phyloP scores from a whole-genome alignment of 2,797 vertebrate genomes.

The Brachyalestes nurse region DNA sequence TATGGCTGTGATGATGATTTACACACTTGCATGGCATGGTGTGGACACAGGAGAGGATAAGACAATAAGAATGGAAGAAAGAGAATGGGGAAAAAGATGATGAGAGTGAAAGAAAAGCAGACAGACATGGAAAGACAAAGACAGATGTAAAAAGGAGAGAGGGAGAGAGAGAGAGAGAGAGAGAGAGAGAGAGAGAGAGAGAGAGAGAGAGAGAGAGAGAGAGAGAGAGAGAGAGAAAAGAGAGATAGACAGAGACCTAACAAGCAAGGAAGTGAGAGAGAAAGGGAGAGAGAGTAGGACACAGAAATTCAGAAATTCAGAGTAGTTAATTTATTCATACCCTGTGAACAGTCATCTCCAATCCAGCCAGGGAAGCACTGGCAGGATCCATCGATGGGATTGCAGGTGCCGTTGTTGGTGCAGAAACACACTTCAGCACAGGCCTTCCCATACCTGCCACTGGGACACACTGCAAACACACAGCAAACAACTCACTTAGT shows the following conservation, averaged over 20 bases:
- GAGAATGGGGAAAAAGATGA: slow-evolving; percentile 45
- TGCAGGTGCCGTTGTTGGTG: slow-evolving; percentile 97
- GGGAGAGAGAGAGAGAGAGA: slow-evolving; percentile 50
- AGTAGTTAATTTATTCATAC: slow-evolving; percentile 73
- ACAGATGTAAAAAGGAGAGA: slow-evolving; percentile 42
- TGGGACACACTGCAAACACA: slow-evolving; percentile 85
- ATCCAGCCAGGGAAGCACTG: slow-evolving; percentile 97
- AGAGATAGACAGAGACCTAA: slow-evolving; percentile 48
- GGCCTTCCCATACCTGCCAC: slow-evolving; percentile 87
- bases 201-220: slow-evolving; percentile 34
- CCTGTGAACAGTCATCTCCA: slow-evolving; percentile 92
- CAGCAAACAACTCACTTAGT: slow-evolving; percentile 29
- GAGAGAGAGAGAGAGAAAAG: slow-evolving; percentile 56
- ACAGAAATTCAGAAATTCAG: slow-evolving; percentile 25
- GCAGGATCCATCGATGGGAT: slow-evolving; percentile 94
- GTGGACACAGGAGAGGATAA: neutral
- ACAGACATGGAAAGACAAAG: slow-evolving; percentile 45
- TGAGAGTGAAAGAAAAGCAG: slow-evolving; percentile 53
- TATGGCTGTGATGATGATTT: slow-evolving; percentile 66
- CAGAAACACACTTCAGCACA: slow-evolving; percentile 89
- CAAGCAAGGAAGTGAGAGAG: slow-evolving; percentile 38
- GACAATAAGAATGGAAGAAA: slow-evolving; percentile 52
- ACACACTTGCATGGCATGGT: slow-evolving; percentile 42
- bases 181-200: slow-evolving; percentile 37
- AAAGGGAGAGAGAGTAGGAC: slow-evolving; percentile 44